These are phyloP conservation scores for Leptinotarsa peninsularis DNA, from an alignment of 2,888 invertebrate species.

Conservation along the genomic window DNA sequence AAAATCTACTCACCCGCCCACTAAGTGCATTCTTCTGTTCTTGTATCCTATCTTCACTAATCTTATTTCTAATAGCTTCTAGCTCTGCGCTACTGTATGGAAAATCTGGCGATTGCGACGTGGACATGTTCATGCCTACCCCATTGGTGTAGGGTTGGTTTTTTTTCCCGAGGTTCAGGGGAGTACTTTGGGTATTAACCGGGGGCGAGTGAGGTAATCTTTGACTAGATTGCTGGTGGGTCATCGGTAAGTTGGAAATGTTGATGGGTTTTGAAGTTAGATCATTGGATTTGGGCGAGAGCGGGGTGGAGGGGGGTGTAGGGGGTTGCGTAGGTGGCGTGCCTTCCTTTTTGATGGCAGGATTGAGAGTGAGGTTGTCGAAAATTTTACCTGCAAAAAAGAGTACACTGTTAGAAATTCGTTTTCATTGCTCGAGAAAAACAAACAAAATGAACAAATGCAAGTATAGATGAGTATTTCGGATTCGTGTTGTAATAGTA, in stretches of 20 bases:
- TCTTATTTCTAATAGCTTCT: slow-evolving; percentile 49
- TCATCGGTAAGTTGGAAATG: slow-evolving; percentile 56
- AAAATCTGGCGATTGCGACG: slow-evolving; percentile 46
- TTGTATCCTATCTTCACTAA: slow-evolving; percentile 46
- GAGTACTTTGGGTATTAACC: slow-evolving; percentile 38
- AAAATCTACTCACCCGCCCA: slow-evolving; percentile 47
- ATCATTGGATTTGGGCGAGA: slow-evolving; percentile 62
- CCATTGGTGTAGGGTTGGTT: slow-evolving; percentile 39
- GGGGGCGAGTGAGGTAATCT: slow-evolving; percentile 59
- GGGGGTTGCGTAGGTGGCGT: slow-evolving; percentile 67
- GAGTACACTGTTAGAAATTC: background rate
- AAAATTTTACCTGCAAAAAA: slow-evolving; percentile 67
- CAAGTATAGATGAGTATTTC: too few species aligned
- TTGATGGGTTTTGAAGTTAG: slow-evolving; percentile 42
- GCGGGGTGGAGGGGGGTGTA: slow-evolving; percentile 68
- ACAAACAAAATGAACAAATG: too few species aligned
- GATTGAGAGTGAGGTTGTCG: slow-evolving; percentile 65
- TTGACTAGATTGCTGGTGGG: slow-evolving; percentile 60
- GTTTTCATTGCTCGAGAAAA: too few species aligned
- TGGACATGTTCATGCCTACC: slow-evolving; percentile 32
- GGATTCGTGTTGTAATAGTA: too few species aligned
- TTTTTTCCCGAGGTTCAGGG: slow-evolving; percentile 46
- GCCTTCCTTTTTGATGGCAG: slow-evolving; percentile 55
- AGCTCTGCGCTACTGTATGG: slow-evolving; percentile 46
- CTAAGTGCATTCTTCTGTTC: slow-evolving; percentile 46